Percentiles rank a stretch among this genome's conserved stretches.
phyloP scores from a whole-genome alignment of 2,888 invertebrate genomes.

The Cistogaster globosa region DNA sequence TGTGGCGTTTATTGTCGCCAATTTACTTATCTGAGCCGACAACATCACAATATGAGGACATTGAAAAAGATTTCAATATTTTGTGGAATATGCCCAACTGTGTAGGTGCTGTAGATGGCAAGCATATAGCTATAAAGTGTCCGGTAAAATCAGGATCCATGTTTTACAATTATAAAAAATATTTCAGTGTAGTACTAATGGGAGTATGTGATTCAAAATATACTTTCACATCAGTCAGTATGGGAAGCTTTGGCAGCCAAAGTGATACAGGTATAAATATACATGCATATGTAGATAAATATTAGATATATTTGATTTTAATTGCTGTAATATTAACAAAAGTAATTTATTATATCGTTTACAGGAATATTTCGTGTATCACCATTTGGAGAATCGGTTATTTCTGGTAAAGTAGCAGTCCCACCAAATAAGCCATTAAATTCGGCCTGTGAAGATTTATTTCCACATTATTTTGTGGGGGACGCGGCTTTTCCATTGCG shows the following conservation, averaged over 20 bases:
- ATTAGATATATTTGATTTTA: background rate
- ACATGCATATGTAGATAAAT: background rate
- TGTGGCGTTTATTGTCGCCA: constrained; percentile 22
- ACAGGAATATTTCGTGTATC: constrained; percentile 26
- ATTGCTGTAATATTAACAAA: background rate
- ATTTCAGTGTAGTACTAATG: constrained; percentile 20
- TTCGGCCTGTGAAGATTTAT: background rate
- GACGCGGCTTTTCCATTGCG: constrained; percentile 25
- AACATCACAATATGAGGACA: constrained; percentile 8
- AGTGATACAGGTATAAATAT: constrained; percentile 17
- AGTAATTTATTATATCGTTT: background rate
- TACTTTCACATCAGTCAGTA: constrained; percentile 7
- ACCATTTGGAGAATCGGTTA: constrained; percentile 20
- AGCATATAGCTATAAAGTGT: constrained; percentile 41
- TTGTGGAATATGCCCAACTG: constrained; percentile 59
- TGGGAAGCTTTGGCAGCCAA: constrained; percentile 17
- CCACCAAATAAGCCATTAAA: constrained; percentile 19
- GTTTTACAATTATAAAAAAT: constrained; percentile 50
- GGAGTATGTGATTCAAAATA: constrained; percentile 22
- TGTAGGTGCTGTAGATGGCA: constrained; percentile 25
- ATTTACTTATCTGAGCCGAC: background rate
- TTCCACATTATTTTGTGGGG: constrained; percentile 10
- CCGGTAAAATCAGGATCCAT: constrained; percentile 51
- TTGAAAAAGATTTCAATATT: constrained; percentile 45
- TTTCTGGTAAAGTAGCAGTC: constrained; percentile 18